phyloP scores from a whole-genome alignment of 2,113 vertebrate genomes.

The Epinephelus lanceolatus region DNA sequence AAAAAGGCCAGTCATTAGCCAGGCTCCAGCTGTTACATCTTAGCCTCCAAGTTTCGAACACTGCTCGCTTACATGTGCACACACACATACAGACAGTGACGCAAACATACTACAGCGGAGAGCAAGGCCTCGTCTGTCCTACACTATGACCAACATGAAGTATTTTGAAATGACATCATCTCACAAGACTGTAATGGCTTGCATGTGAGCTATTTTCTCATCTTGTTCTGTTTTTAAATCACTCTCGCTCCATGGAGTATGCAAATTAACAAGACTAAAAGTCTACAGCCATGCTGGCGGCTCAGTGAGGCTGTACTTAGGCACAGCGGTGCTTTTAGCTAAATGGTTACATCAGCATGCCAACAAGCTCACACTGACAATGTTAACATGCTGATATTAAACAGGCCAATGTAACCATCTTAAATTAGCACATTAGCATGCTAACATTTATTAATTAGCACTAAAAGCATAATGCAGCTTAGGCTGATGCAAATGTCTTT shows the following conservation, averaged over 20 bases:
- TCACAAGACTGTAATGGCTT: conserved; percentile 2
- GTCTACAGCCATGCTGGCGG: background rate
- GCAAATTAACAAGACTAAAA: conserved; percentile 2
- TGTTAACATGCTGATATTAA: background rate
- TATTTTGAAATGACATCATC: conserved; percentile 39
- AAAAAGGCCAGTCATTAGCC: conserved; percentile 69
- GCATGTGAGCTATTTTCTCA: background rate
- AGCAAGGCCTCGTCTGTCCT: background rate
- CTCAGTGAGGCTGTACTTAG: conserved; percentile 10
- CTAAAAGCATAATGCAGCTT: too few relatives aligned
- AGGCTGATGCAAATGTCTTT: too few relatives aligned
- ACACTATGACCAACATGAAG: background rate
- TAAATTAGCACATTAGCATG: background rate
- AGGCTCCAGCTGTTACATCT: conserved; percentile 70
- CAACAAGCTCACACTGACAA: background rate
- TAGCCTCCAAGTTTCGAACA: conserved; percentile 40
- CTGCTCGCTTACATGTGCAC: conserved; percentile 22
- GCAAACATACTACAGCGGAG: background rate
- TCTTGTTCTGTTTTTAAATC: background rate
- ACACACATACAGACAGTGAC: background rate
- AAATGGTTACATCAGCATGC: background rate
- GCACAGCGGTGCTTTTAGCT: background rate
- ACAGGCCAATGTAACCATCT: background rate
- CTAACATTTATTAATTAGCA: background rate
- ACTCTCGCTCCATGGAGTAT: background rate